Percentiles rank a stretch among this genome's conserved stretches.
Conservation (phyloP, 2,888 invertebrate genomes). For the Unio pictorum region DNA sequence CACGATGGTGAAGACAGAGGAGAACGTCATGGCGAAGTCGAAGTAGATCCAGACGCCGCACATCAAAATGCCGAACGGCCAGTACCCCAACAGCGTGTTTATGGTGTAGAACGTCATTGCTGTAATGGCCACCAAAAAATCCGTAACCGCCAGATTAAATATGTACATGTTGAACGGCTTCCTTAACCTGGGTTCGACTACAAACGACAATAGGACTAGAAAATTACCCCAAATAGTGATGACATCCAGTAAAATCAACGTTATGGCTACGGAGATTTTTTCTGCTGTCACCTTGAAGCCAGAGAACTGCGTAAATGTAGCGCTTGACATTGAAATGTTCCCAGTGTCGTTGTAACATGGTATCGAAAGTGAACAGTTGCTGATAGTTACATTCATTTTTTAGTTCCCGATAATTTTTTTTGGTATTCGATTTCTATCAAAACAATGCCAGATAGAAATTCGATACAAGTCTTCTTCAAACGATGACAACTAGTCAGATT, state of each 20-base stretch:
- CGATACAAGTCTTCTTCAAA: no score
- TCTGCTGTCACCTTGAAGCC: slow-evolving; percentile 3
- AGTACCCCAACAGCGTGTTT: slow-evolving; percentile 62
- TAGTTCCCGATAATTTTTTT: no score
- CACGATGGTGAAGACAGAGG: slow-evolving; percentile 65
- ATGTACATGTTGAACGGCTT: slow-evolving; percentile 61
- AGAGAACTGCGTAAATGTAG: no score
- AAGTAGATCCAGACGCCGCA: slow-evolving; percentile 67
- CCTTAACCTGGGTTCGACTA: slow-evolving; percentile 55
- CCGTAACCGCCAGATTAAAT: slow-evolving; percentile 53
- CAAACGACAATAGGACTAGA: slow-evolving; percentile 60
- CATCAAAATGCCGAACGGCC: slow-evolving; percentile 63
- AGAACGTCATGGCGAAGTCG: slow-evolving; percentile 69
- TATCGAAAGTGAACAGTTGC: no score
- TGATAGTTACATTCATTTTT: no score
- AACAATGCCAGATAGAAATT: no score
- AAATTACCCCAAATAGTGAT: slow-evolving; percentile 59
- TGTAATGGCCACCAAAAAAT: slow-evolving; percentile 59
- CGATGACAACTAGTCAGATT: no score
- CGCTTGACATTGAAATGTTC: no score
- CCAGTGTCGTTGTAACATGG: no score
- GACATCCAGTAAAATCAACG: slow-evolving; percentile 40
- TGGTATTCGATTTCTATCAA: no score
- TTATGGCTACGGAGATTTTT: slow-evolving; percentile 27
- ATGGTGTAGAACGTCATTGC: slow-evolving; percentile 67